Conservation (phyloP, 2,113 vertebrate species). For the Motacilla alba region DNA sequence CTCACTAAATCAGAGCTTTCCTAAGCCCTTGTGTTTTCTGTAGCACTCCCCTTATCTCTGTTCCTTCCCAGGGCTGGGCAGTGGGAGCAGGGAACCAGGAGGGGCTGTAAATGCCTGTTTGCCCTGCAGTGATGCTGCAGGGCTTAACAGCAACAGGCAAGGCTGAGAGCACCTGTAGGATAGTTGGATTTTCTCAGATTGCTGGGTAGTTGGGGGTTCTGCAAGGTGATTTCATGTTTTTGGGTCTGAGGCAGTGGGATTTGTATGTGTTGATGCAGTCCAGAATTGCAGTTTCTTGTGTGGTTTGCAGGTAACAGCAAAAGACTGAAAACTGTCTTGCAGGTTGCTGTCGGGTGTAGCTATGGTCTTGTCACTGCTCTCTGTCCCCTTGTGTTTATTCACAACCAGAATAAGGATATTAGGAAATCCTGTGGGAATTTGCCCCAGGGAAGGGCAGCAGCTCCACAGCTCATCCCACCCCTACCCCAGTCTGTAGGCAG, state of each 20-base stretch:
- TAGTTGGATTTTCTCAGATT: background rate
- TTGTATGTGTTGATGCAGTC: background rate
- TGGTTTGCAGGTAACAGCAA: background rate
- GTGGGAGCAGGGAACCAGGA: background rate
- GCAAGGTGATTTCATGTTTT: background rate
- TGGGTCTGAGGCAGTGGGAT: background rate
- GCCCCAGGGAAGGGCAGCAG: background rate
- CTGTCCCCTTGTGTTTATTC: background rate
- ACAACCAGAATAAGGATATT: background rate
- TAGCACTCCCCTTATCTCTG: slow-evolving; percentile 46
- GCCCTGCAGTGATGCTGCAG: background rate
- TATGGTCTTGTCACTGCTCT: background rate
- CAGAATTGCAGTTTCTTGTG: background rate
- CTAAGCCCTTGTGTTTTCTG: slow-evolving; percentile 27
- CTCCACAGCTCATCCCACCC: background rate
- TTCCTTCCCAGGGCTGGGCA: slow-evolving; percentile 15
- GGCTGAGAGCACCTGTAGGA: background rate
- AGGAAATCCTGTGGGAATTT: background rate
- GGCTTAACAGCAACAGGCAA: background rate
- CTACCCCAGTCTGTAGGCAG: background rate
- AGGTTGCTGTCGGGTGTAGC: background rate
- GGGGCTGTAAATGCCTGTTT: background rate
- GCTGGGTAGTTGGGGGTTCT: background rate
- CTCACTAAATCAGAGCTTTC: slow-evolving; percentile 36
- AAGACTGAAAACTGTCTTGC: background rate